Evolutionary conservation across 2,888 invertebrate species (phyloP).

Genomic region (Thymelicus lineola): DNA sequence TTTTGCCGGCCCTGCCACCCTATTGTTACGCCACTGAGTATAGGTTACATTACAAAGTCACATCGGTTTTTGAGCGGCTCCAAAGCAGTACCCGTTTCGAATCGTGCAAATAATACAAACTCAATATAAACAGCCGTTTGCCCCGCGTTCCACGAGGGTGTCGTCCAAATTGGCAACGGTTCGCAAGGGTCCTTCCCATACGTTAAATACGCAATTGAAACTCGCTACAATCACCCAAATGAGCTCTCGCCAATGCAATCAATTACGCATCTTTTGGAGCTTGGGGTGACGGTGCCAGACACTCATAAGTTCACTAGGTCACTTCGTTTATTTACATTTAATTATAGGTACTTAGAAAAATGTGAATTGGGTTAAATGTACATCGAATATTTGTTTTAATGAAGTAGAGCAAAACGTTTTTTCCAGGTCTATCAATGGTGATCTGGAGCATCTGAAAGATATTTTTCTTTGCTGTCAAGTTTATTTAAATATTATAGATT

Average conservation of each 20-base stretch:
- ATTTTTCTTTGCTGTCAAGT: too few species aligned
- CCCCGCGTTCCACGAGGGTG: slow-evolving; percentile 55
- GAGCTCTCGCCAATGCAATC: slow-evolving; percentile 79
- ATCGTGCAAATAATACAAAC: slow-evolving; percentile 65
- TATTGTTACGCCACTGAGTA: too few species aligned
- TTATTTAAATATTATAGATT: too few species aligned
- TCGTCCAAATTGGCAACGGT: slow-evolving; percentile 77
- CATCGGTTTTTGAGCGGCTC: slow-evolving; percentile 5
- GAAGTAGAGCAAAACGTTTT: too few species aligned
- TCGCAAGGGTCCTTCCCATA: slow-evolving; percentile 77
- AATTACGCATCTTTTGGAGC: slow-evolving; percentile 74
- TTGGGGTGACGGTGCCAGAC: slow-evolving; percentile 47
- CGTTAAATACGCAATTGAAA: slow-evolving; percentile 82
- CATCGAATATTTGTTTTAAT: too few species aligned
- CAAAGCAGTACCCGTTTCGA: slow-evolving; percentile 53
- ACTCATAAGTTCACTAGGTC: slow-evolving; percentile 66
- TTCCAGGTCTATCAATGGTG: too few species aligned
- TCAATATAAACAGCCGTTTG: slow-evolving; percentile 68
- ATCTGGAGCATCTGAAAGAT: too few species aligned
- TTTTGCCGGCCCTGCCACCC: too few species aligned
- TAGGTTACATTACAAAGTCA: background rate
- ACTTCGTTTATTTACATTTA: slow-evolving; percentile 38
- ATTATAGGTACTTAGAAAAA: background rate
- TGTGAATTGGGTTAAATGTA: too few species aligned
- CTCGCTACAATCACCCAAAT: slow-evolving; percentile 80